Base-by-base conservation (phyloP, 2,888 invertebrate species). In the Catocala nupta region DNA sequence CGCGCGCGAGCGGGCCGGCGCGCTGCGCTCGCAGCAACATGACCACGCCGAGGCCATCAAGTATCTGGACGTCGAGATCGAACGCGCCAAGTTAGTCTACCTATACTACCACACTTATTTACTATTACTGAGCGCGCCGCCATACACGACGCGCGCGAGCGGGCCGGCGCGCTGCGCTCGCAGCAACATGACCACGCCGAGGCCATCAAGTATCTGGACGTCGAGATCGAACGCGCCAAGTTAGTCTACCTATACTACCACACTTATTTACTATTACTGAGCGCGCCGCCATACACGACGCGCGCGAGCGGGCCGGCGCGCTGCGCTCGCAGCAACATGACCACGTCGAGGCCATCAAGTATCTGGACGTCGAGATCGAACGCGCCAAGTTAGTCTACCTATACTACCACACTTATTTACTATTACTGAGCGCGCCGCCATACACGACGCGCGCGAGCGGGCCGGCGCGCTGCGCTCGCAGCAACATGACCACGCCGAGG, bases 201-300 rank as follows among this genome's bases (percentile, higher is more conserved):
- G 0, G 53, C 36, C 5, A 6, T 75, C 44, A 62, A 57, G 6
- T 70, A 71, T 2, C 33, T 86, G 0, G 86, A 89, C 16, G 36
- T 56, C 0, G 88, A 90, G 10, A 77, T 84, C 0, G 86, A 87
- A 16, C 67, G 83, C 0, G 81, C 81, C 43, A 80, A 66, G 88
- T 89, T 34, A 76, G 83, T 54, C 5, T 25, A 25, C 4, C 25
- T 25, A 3, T 25, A 4, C 49, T 66, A 12, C 48, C 1, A 12
- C 39, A 25, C 25, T 25, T 25, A 25, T 25, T 25, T 25, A 16
- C 16, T n/a, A n/a, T n/a, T n/a, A n/a, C 13, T 5, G 45, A 68
- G 34, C 12, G 55, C 55, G 53, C 12, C 54, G 44, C n/a, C 53
- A 48, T 2, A 58, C 5, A 7, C 6, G 64, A 12, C 58, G 52